Base-by-base conservation (phyloP, 2,888 invertebrate species). In the Acanthopleura granulata region DNA sequence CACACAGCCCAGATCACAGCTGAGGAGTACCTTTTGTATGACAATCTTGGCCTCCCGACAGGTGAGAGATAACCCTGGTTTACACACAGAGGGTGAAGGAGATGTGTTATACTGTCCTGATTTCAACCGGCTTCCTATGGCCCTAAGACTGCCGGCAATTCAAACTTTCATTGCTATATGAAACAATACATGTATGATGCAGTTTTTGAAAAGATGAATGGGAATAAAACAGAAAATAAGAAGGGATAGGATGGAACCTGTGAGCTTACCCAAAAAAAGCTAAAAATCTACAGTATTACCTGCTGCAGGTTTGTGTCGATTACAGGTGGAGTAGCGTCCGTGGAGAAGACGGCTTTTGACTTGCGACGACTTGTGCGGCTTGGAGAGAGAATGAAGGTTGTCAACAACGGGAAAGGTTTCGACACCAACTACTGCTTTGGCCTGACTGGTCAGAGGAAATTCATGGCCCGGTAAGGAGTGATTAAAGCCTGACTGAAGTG, bases 401-500 rank as follows among this genome's bases (percentile, higher is more conserved):
- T 95, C 75, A 93, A 94, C 0, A 91, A 92, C 30, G 93, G 93
- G 27, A 79, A 79, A 40, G 97, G 97, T 0, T 96, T 93, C 86
- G 96, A 97, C 90, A 92, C 95, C 82, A 97, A 96, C 90, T 97
- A 93, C 87, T 96, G 96, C 86, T 89, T 96, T 49, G 93, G 92
- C 3, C 93, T 92, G 80, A 66, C 85, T 70, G 81, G 80, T 0
- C 77, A 79, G 74, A 80, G 76, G 72, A 84, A 84, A 78, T 79
- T 81, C 51, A 78, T 81, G 70, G 83, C 82, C 0, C 79, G 79
- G 85, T 85, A 77, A 27, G 40, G 3, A 6, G 57, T 6, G 9
- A 3, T 40, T n/a, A n/a, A n/a, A n/a, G n/a, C n/a, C n/a, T n/a
- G n/a, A n/a, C 40, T 40, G 40, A 40, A 9, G 9, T 40, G 40